Percentiles rank a stretch among this genome's conserved stretches.
Conservation (phyloP, 2,797 vertebrate species). For the Eidolon dupreanum region DNA sequence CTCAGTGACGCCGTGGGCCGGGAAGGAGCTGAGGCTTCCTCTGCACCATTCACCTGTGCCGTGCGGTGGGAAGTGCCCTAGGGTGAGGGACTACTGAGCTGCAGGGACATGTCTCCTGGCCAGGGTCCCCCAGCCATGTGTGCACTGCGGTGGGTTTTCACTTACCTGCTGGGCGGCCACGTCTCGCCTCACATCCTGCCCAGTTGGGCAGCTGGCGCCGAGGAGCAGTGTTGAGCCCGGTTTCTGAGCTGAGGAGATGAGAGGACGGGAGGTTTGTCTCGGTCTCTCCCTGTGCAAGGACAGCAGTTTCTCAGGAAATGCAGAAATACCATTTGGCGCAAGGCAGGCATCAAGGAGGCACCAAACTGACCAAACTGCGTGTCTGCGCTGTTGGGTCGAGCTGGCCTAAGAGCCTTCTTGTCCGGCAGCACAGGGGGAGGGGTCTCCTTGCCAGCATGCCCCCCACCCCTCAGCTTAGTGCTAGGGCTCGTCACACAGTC, state of each 20-base stretch:
- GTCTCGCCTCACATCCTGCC: conserved; percentile 86
- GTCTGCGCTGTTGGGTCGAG: rapidly evolving
- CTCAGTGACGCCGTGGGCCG: background rate
- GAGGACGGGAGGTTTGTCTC: background rate
- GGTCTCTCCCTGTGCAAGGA: background rate
- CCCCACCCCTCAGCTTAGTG: no score
- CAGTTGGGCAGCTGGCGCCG: conserved; percentile 86
- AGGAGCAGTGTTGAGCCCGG: conserved; percentile 84
- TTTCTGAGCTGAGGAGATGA: conserved; percentile 79
- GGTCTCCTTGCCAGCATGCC: background rate
- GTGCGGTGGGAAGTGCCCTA: background rate
- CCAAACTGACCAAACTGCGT: rapidly evolving
- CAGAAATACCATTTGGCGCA: background rate
- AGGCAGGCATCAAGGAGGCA: background rate
- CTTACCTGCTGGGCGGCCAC: conserved; percentile 86
- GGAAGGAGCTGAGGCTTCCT: background rate
- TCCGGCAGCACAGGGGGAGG: no score
- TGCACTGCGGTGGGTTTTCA: rapidly evolving
- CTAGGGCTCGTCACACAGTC: background rate
- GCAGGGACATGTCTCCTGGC: background rate
- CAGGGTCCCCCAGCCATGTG: background rate
- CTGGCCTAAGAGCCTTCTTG: background rate
- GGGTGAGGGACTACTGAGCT: background rate
- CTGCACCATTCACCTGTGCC: rapidly evolving
- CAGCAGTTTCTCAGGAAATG: background rate